Conservation (phyloP, 2,888 invertebrate species). For the Chouioia cunea region DNA sequence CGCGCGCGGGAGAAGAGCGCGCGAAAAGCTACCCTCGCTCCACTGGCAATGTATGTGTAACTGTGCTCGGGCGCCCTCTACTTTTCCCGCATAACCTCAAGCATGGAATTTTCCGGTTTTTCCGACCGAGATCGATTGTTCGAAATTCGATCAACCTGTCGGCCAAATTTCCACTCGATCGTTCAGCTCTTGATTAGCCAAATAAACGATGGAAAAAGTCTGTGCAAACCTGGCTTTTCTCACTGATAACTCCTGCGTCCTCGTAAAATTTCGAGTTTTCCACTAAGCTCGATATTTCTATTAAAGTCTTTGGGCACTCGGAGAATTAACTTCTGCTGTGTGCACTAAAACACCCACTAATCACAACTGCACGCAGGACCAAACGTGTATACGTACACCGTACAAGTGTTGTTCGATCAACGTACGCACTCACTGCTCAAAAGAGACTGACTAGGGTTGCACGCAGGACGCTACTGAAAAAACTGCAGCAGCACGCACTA, state of each 20-base stretch:
- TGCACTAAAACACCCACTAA: too few relatives aligned
- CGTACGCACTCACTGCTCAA: not conserved
- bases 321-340: not conserved
- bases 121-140: not conserved
- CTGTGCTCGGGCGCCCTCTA: slow-evolving; percentile 42
- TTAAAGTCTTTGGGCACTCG: not conserved
- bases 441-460: too few relatives aligned
- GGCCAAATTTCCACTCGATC: too few relatives aligned
- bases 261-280: not conserved
- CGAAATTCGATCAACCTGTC: too few relatives aligned
- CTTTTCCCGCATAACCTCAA: slow-evolving; percentile 43
- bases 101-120: slow-evolving; percentile 30
- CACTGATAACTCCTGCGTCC: not conserved
- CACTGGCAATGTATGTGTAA: not conserved
- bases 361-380: not conserved
- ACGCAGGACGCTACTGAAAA: not conserved
- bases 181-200: not conserved
- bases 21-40: slow-evolving; percentile 48
- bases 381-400: not conserved
- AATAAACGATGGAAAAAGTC: not conserved
- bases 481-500: too few relatives aligned
- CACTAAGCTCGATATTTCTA: not conserved
- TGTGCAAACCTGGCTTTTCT: not conserved
- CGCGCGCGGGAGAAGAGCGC: slow-evolving; percentile 47
- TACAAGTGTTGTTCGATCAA: not conserved